These are phyloP conservation scores for Gymnocephalus cernua DNA, from an alignment of 2,113 vertebrate genomes.

Conservation along the genomic window DNA sequence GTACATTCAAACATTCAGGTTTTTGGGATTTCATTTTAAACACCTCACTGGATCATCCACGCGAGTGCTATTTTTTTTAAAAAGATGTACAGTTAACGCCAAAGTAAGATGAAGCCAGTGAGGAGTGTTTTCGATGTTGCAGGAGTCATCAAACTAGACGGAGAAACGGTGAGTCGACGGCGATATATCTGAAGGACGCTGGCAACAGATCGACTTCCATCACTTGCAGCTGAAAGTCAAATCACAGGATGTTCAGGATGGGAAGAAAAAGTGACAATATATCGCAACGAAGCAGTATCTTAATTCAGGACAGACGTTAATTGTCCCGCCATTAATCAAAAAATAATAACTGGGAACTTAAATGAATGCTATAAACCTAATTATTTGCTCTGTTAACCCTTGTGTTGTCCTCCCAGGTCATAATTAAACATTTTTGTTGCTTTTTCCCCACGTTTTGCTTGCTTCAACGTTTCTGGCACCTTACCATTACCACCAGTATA, in stretches of 20 bases:
- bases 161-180: background rate
- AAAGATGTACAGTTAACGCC: background rate
- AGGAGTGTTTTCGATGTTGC: background rate
- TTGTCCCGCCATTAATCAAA: background rate
- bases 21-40: background rate
- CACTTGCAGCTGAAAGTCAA: background rate
- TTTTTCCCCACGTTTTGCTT: no score
- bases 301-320: background rate
- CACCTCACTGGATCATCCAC: background rate
- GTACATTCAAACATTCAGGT: background rate
- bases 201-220: background rate
- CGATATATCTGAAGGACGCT: background rate
- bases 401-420: no score
- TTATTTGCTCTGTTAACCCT: no score
- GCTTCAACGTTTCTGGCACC: no score
- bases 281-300: background rate
- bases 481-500: no score
- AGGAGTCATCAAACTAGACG: background rate
- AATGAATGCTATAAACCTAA: background rate
- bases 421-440: no score
- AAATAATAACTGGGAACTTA: no score
- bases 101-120: background rate
- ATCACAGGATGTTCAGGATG: background rate
- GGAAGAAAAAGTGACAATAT: background rate
- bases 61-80: conserved; percentile 4